A percentile compares a stretch with the other conserved stretches of the same genome.
Evolutionary conservation across 2,113 vertebrate genomes (phyloP).

Genomic region (Beaufortia kweichowensis): DNA sequence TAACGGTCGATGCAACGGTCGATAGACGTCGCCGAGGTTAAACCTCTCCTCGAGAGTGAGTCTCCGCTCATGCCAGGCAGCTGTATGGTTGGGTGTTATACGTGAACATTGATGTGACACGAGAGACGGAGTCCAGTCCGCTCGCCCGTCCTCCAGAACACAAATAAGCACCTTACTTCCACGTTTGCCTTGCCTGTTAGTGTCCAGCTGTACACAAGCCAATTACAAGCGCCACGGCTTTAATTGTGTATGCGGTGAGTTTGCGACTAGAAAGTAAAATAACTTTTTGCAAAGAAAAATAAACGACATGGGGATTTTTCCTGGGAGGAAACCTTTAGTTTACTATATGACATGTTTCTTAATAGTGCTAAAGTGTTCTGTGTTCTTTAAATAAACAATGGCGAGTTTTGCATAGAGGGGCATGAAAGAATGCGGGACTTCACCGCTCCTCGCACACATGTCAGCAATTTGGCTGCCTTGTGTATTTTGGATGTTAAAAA

Average conservation of each 20-base stretch:
- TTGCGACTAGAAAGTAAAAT: slow-evolving; percentile 79
- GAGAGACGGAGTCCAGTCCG: slow-evolving; percentile 60
- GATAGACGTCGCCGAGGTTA: too few species aligned
- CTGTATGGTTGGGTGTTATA: slow-evolving; percentile 16
- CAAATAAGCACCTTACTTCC: slow-evolving; percentile 74
- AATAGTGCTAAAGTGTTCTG: slow-evolving; percentile 92
- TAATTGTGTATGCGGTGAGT: slow-evolving; percentile 72
- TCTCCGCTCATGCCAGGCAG: slow-evolving; percentile 23
- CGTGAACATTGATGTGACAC: slow-evolving; percentile 39
- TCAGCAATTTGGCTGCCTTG: slow-evolving; percentile 97
- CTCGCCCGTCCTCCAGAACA: slow-evolving; percentile 55
- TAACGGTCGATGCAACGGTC: too few species aligned
- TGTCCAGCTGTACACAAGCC: slow-evolving; percentile 57
- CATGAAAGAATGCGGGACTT: slow-evolving; percentile 91
- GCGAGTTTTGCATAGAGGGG: slow-evolving; percentile 85
- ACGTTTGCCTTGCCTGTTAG: slow-evolving; percentile 70
- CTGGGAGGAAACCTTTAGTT: slow-evolving; percentile 82
- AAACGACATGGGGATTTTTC: slow-evolving; percentile 81
- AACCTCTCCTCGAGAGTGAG: slow-evolving; percentile 39
- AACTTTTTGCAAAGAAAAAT: slow-evolving; percentile 81
- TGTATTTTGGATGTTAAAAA: slow-evolving; percentile 93
- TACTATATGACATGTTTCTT: slow-evolving; percentile 86
- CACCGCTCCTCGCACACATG: slow-evolving; percentile 88
- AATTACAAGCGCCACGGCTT: slow-evolving; percentile 60
- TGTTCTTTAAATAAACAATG: slow-evolving; percentile 95